These are phyloP conservation scores for Grapholita molesta DNA, from an alignment of 1,140 invertebrate genomes.

Conservation along the genomic window DNA sequence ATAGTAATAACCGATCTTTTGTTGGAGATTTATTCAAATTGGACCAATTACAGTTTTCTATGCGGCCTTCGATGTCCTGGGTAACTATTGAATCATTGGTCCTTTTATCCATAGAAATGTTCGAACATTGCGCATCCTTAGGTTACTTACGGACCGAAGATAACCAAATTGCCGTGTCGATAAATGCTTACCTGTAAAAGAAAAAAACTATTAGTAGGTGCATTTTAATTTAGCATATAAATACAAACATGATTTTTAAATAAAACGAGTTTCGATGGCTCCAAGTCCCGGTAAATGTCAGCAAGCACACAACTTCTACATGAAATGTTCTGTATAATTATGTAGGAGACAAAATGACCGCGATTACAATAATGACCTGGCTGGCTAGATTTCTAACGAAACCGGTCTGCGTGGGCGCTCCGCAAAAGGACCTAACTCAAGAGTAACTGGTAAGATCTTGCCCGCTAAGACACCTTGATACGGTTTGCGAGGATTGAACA, in stretches of 20 bases:
- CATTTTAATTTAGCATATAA: neutral
- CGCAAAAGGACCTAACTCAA: neutral
- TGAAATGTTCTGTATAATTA: slow-evolving; percentile 28
- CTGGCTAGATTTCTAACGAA: slow-evolving; percentile 45
- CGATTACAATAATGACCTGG: slow-evolving; percentile 55
- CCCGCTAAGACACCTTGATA: neutral
- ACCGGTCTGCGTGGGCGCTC: slow-evolving; percentile 31
- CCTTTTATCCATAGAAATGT: slow-evolving; percentile 12
- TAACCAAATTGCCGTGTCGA: neutral
- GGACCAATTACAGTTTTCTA: slow-evolving; percentile 40
- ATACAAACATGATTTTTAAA: too few species aligned
- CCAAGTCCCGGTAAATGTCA: neutral
- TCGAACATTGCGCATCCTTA: slow-evolving; percentile 16
- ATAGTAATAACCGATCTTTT: slow-evolving; percentile 1
- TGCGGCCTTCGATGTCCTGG: slow-evolving; percentile 9
- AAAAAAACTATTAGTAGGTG: slow-evolving; percentile 18
- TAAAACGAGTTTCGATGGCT: too few species aligned
- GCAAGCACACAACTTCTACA: slow-evolving; percentile 4
- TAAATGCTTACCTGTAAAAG: slow-evolving; percentile 40
- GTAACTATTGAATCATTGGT: neutral
- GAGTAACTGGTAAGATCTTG: neutral
- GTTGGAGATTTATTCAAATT: slow-evolving; percentile 46
- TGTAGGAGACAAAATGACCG: slow-evolving; percentile 48
- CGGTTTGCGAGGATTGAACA: neutral
- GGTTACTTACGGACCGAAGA: slow-evolving; percentile 5